Conservation (phyloP, 1,140 invertebrate species). For the Halictus rubicundus region DNA sequence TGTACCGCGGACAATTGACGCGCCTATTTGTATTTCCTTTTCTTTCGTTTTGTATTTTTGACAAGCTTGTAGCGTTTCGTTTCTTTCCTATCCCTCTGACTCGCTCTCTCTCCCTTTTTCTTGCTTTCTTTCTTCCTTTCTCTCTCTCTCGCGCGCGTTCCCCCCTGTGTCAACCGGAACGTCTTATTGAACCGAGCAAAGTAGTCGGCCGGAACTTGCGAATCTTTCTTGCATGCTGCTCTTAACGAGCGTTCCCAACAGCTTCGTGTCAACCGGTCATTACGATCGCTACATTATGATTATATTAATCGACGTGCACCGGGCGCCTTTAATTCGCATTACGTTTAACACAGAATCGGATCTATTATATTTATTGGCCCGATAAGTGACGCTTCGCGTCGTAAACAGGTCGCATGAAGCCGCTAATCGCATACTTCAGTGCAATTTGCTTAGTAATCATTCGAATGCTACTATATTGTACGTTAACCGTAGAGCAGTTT, state of each 20-base stretch:
- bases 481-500: no score
- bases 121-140: no score
- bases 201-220: background rate
- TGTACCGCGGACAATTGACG: constrained; percentile 16
- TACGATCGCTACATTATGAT: background rate
- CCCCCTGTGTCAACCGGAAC: background rate
- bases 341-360: constrained; percentile 1
- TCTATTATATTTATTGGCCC: constrained; percentile 37
- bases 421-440: no score
- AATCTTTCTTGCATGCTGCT: background rate
- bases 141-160: background rate
- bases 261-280: background rate
- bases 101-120: no score
- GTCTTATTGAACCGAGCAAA: background rate
- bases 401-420: background rate
- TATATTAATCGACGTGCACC: background rate
- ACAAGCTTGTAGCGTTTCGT: background rate
- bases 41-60: background rate
- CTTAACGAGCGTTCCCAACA: background rate
- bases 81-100: no score
- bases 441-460: no score
- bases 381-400: constrained; percentile 21
- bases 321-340: background rate
- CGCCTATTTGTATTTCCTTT: no score
- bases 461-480: no score